phyloP scores from a whole-genome alignment of 2,113 vertebrate genomes.

The Sciurus niger region DNA sequence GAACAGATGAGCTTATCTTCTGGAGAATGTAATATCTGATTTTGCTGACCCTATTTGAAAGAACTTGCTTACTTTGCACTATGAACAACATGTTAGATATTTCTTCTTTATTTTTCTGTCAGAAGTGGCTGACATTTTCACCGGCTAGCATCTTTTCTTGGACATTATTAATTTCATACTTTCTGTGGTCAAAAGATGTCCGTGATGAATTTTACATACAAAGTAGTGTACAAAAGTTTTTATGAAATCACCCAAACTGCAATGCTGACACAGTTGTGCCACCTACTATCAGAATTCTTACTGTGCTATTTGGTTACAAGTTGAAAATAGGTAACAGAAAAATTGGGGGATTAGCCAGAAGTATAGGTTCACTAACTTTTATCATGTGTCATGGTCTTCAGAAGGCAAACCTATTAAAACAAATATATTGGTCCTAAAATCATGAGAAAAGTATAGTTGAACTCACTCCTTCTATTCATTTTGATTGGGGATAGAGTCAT shows the following conservation, averaged over 20 bases:
- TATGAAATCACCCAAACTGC: neutral
- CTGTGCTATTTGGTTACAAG: neutral
- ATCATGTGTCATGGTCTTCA: neutral
- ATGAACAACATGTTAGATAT: neutral
- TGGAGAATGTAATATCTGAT: neutral
- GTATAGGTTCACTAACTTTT: neutral
- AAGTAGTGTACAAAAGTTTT: neutral
- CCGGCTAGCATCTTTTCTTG: neutral
- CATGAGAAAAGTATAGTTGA: neutral
- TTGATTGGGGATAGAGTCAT: neutral
- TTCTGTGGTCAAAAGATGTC: neutral
- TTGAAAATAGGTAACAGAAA: neutral
- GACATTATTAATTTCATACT: neutral
- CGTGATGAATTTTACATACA: neutral
- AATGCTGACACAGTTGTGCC: neutral
- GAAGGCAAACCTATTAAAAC: neutral
- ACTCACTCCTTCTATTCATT: neutral
- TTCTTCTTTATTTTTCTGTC: constrained; percentile 62
- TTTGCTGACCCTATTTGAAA: constrained; percentile 28
- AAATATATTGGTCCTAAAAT: neutral
- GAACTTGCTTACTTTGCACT: constrained; percentile 57
- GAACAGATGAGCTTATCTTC: constrained; percentile 24
- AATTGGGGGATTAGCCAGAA: neutral
- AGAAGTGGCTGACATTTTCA: constrained; percentile 30
- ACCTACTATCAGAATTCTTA: neutral